Evolutionary conservation across 1,140 invertebrate genomes (phyloP).

Genomic region (Lepidotrigona ventralis): DNA sequence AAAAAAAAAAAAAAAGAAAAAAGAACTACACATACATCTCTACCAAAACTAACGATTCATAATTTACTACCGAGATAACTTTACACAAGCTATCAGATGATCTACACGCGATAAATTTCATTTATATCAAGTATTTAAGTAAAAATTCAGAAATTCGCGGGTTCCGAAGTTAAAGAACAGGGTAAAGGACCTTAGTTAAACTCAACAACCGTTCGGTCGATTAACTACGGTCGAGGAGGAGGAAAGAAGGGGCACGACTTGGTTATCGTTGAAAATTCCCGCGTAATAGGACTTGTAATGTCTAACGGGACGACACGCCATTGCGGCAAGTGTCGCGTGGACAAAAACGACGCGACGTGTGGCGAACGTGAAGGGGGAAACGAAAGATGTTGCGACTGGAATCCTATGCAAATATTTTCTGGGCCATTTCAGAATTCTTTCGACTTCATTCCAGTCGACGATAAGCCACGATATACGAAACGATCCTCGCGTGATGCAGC

Average conservation of each 20-base stretch:
- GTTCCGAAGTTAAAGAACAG: too few relatives aligned
- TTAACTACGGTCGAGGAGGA: neutral
- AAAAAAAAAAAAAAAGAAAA: too few relatives aligned
- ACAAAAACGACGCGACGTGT: conserved; percentile 26
- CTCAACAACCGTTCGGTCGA: neutral
- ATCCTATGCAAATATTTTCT: conserved; percentile 40
- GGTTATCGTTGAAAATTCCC: conserved; percentile 36
- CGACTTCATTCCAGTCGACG: conserved; percentile 43
- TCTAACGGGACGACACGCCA: conserved; percentile 27
- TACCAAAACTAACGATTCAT: too few relatives aligned
- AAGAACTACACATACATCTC: too few relatives aligned
- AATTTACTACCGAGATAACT: too few relatives aligned
- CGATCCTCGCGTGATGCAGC: conserved; percentile 42
- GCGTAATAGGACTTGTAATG: conserved; percentile 39
- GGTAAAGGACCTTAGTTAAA: too few relatives aligned
- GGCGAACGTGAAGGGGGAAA: neutral
- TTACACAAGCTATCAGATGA: too few relatives aligned
- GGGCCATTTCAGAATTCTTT: conserved; percentile 48
- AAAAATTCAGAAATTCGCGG: too few relatives aligned
- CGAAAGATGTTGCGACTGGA: conserved; percentile 17
- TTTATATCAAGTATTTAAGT: too few relatives aligned
- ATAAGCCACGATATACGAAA: conserved; percentile 50
- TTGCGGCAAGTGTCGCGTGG: conserved; percentile 24
- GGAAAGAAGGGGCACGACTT: conserved; percentile 1
- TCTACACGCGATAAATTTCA: too few relatives aligned